Conservation (phyloP, 1,140 invertebrate species). For the Drosophila suzukii region DNA sequence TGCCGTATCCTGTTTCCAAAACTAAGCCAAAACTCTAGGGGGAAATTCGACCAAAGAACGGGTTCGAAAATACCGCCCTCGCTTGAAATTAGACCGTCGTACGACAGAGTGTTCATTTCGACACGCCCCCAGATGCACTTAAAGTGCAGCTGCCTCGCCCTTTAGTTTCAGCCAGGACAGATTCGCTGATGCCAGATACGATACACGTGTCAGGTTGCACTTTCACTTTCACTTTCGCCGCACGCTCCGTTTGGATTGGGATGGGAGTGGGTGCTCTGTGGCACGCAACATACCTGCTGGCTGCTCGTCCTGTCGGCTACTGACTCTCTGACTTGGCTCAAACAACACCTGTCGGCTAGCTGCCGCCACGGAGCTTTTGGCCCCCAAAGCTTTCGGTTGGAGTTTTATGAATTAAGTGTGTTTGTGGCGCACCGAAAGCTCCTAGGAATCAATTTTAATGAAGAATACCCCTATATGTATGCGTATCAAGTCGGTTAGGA, state of each 20-base stretch:
- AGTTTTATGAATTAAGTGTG: constrained; percentile 78
- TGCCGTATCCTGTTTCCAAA: constrained; percentile 1
- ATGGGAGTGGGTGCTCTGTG: background rate
- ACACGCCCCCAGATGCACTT: constrained; percentile 24
- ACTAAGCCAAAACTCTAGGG: background rate
- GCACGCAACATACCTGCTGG: constrained; percentile 62
- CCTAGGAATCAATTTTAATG: constrained; percentile 63
- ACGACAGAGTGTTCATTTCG: constrained; percentile 7
- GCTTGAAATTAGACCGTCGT: constrained; percentile 2
- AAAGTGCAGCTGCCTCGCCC: constrained; percentile 26
- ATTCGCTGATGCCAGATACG: background rate
- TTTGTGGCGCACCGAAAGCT: constrained; percentile 60
- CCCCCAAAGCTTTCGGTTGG: constrained; percentile 51
- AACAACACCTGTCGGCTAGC: constrained; percentile 74
- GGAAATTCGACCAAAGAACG: constrained; percentile 5
- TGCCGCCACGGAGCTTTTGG: constrained; percentile 39
- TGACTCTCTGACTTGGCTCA: constrained; percentile 31
- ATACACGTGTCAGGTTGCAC: constrained; percentile 17
- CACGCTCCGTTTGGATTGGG: background rate
- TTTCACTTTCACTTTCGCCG: constrained; percentile 35
- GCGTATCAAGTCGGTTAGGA: background rate
- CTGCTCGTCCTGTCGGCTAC: constrained; percentile 69
- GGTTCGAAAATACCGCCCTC: background rate
- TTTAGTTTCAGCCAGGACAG: background rate
- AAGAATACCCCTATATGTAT: background rate